phyloP scores from a whole-genome alignment of 2,113 vertebrate genomes.

The Coptodon rendalli region DNA sequence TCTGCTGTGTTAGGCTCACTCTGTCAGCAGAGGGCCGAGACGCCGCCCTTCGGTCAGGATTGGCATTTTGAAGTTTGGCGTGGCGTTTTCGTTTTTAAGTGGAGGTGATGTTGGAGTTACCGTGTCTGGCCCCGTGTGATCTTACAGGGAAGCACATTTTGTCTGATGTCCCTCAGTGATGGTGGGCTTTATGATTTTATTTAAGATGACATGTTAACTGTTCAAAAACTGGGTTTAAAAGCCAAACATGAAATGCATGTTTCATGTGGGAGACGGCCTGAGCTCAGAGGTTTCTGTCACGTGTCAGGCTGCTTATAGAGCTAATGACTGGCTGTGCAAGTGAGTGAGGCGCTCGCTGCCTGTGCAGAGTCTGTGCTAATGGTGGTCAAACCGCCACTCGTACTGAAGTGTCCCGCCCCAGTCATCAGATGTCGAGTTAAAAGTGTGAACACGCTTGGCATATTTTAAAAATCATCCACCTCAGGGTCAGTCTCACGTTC shows the following conservation, averaged over 20 bases:
- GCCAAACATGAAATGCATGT: background rate
- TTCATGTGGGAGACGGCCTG: background rate
- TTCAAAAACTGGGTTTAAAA: background rate
- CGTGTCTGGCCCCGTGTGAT: background rate
- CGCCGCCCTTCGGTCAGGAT: background rate
- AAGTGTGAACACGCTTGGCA: too few relatives aligned
- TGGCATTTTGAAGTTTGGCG: background rate
- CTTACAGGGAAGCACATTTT: background rate
- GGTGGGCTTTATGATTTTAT: background rate
- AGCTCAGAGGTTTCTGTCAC: accelerated
- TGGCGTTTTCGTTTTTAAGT: background rate
- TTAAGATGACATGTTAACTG: background rate
- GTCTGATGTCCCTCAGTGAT: background rate
- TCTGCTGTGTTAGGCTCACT: background rate
- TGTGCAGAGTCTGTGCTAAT: background rate
- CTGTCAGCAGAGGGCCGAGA: background rate
- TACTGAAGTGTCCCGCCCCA: background rate
- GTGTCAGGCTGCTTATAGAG: background rate
- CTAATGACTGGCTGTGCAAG: background rate
- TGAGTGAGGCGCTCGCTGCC: background rate
- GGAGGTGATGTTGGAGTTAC: background rate
- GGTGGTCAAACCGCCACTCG: background rate
- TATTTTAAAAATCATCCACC: background rate
- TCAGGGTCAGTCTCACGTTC: background rate
- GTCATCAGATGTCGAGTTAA: too few relatives aligned